These are phyloP conservation scores for Corvus cornix DNA, from an alignment of 2,113 vertebrate species.

Conservation along the genomic window DNA sequence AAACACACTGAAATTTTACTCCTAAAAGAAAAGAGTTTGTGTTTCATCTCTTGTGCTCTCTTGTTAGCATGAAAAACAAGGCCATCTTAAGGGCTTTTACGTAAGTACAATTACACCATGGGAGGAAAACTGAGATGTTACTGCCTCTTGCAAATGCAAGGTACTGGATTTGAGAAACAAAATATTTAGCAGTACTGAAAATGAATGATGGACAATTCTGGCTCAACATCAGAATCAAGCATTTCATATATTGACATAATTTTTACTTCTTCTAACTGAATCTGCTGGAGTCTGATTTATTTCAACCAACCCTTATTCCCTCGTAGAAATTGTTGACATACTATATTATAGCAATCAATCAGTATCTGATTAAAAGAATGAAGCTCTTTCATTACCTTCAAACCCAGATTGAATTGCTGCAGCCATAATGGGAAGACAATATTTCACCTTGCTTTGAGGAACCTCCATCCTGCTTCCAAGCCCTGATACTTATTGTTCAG, in stretches of 20 bases:
- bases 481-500: not conserved
- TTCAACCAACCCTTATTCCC: not conserved
- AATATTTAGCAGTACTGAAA: not conserved
- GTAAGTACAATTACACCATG: not conserved
- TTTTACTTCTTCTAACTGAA: not conserved
- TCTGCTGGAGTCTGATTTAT: conserved; percentile 11
- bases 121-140: not conserved
- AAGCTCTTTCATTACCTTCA: conserved; percentile 53
- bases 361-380: conserved; percentile 55
- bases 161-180: not conserved
- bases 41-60: not conserved
- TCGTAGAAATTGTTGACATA: conserved; percentile 36
- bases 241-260: not conserved
- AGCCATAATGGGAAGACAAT: conserved; percentile 3
- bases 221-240: not conserved
- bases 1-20: not conserved
- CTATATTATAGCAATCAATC: conserved; percentile 53
- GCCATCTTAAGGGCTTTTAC: not conserved
- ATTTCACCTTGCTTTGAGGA: conserved; percentile 10
- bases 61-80: not conserved
- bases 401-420: conserved; percentile 35
- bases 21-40: not conserved
- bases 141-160: not conserved
- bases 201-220: not conserved
- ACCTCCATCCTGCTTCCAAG: not conserved